phyloP scores from a whole-genome alignment of 2,888 invertebrate genomes.

The Chouioia cunea region DNA sequence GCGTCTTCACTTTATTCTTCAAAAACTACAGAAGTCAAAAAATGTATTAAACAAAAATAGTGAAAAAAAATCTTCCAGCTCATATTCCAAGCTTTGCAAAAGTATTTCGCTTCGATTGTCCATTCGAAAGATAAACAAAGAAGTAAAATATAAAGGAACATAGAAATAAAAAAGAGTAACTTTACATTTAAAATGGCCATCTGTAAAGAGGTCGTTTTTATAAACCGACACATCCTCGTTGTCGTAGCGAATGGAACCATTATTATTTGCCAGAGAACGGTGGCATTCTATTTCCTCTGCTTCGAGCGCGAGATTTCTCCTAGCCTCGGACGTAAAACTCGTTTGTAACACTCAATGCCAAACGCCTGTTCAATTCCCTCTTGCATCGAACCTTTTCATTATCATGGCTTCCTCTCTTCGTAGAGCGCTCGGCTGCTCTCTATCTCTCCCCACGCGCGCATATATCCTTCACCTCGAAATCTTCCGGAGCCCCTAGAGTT shows the following conservation, averaged over 20 bases:
- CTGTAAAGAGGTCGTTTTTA: slow-evolving; percentile 24
- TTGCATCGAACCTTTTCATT: slow-evolving; percentile 44
- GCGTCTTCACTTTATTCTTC: too few relatives aligned
- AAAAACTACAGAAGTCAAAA: too few relatives aligned
- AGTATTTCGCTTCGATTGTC: not conserved
- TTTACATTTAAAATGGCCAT: slow-evolving; percentile 9
- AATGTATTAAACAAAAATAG: not conserved
- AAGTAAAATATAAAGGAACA: not conserved
- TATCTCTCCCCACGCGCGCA: slow-evolving; percentile 24
- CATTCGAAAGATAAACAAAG: not conserved
- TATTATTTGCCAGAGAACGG: slow-evolving; percentile 38
- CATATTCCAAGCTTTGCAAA: not conserved
- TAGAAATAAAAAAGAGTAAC: slow-evolving; percentile 17
- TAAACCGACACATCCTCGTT: slow-evolving; percentile 10
- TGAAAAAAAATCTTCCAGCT: not conserved
- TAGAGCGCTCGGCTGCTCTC: slow-evolving; percentile 1
- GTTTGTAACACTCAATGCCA: slow-evolving; percentile 45
- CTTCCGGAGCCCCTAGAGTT: slow-evolving; percentile 29
- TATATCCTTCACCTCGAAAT: slow-evolving; percentile 37
- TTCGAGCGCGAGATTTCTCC: slow-evolving; percentile 16
- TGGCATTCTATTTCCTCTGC: slow-evolving; percentile 35
- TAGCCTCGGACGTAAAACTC: slow-evolving; percentile 32
- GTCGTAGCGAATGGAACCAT: slow-evolving; percentile 27
- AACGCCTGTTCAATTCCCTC: slow-evolving; percentile 40
- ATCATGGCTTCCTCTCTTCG: slow-evolving; percentile 36